Evolutionary conservation across 2,797 vertebrate species (phyloP).

Genomic region (Graptemys geographica): DNA sequence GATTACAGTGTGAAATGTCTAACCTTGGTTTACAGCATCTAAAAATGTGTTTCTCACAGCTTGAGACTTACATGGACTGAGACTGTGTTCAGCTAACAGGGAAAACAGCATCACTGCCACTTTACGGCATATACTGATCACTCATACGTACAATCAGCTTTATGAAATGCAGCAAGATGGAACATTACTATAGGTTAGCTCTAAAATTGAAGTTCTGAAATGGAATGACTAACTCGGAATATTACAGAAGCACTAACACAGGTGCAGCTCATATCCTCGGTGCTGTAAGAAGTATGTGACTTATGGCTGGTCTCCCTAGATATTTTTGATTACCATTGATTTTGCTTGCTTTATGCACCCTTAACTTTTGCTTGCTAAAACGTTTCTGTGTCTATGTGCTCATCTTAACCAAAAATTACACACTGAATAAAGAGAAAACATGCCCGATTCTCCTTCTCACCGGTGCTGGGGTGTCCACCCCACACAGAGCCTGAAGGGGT

Average conservation of each 20-base stretch:
- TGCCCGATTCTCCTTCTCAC: neutral
- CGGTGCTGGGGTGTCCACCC: neutral
- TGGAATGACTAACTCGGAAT: fast-evolving
- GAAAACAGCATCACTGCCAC: fast-evolving
- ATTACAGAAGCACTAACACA: neutral
- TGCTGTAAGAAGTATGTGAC: neutral
- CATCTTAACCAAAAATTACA: conserved; percentile 7
- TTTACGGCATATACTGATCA: neutral
- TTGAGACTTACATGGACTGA: conserved; percentile 4
- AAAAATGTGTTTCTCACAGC: fast-evolving
- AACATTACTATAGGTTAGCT: fast-evolving
- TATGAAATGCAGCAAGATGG: neutral
- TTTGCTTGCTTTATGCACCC: neutral
- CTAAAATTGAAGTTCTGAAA: fast-evolving
- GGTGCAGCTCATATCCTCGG: conserved; percentile 46
- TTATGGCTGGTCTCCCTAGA: conserved; percentile 5
- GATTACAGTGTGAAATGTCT: neutral
- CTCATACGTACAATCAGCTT: fast-evolving
- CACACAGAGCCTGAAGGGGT: neutral
- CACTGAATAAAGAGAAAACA: neutral
- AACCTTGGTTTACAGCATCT: neutral
- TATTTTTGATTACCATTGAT: neutral
- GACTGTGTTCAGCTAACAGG: fast-evolving
- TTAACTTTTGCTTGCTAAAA: neutral
- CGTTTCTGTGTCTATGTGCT: conserved; percentile 27